Percentiles rank a stretch among this genome's conserved stretches.
phyloP scores from a whole-genome alignment of 2,113 vertebrate genomes.

The Thamnophis sirtalis region DNA sequence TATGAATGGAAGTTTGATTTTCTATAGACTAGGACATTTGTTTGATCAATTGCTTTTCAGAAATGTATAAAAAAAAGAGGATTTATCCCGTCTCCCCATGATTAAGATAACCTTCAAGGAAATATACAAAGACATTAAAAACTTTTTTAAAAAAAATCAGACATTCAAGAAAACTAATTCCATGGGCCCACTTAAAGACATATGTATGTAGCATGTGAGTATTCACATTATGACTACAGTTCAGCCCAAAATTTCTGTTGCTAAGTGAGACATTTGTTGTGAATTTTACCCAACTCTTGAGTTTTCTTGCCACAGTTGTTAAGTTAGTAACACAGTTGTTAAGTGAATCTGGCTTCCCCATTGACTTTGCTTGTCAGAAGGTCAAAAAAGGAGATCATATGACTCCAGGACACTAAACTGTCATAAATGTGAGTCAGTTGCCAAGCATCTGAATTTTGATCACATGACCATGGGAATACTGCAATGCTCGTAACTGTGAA shows the following conservation, averaged over 20 bases:
- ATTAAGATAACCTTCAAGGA: not conserved
- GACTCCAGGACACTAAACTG: no score
- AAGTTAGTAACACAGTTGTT: not conserved
- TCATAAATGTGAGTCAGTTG: not conserved
- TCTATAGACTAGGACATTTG: not conserved
- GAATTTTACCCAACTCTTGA: not conserved
- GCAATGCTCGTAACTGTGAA: not conserved
- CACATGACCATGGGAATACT: not conserved
- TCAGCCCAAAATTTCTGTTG: not conserved
- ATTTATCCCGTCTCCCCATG: not conserved
- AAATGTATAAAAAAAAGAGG: not conserved
- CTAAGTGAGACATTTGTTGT: not conserved
- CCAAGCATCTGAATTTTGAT: not conserved
- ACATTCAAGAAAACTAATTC: fast-evolving
- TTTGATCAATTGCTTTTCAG: not conserved
- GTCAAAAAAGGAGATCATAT: not conserved
- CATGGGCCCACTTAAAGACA: fast-evolving
- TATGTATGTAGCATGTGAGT: fast-evolving
- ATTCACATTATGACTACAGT: not conserved
- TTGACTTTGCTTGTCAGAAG: not conserved
- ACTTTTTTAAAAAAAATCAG: no score
- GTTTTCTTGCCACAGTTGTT: not conserved
- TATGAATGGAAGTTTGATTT: not conserved
- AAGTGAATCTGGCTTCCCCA: not conserved
- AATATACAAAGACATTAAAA: not conserved